Evolutionary conservation across 2,888 invertebrate species (phyloP), one percentile per base, ranked within the genome.

Genomic region (Homarus gammarus): DNA sequence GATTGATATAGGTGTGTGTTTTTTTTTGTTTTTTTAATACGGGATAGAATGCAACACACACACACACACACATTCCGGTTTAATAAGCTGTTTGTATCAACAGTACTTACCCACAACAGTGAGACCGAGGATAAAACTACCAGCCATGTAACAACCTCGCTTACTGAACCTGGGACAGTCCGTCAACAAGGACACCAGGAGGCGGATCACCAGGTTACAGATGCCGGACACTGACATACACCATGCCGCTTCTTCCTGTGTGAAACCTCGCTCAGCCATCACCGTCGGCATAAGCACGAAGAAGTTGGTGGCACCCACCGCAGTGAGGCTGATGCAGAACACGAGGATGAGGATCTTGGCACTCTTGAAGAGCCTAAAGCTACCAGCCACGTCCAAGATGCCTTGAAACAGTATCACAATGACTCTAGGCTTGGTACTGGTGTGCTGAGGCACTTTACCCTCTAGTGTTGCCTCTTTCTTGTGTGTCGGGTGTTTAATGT

Each of bases 81-180:
- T n/a, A n/a, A n/a, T n/a, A n/a, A n/a, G n/a, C n/a, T n/a, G n/a
- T n/a, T n/a, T n/a, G n/a, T n/a, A n/a, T n/a, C n/a, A n/a, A n/a
- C n/a, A 8, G 38, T 12, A n/a, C 77, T 77, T 77, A 77, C 77
- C 77, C 3, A 44, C n/a, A 6, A 31, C 40, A 6, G 40, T 22
- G 15, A 33, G 0, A 49, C 33, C 31, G 40, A 56, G 8, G 51
- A 31, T 18, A 8, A 27, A 44, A 15, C 12, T 40, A 31, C 89
- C 84, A 36, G 40, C 31, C 84, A 89, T 89, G 78, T 77, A 89
- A 12, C 68, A 83, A 18, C n/a, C 18, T 44, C 73, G 75, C 68
- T 49, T 79, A 64, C 51, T 64, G 78, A 89, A 89, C 38, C 68
- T 61, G 10, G 49, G n/a, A 8, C 79, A 38, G 70, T 89, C 89